Percentiles rank a stretch among this genome's conserved stretches.
Conservation (phyloP, 2,797 vertebrate genomes). For the Sus cebifrons region DNA sequence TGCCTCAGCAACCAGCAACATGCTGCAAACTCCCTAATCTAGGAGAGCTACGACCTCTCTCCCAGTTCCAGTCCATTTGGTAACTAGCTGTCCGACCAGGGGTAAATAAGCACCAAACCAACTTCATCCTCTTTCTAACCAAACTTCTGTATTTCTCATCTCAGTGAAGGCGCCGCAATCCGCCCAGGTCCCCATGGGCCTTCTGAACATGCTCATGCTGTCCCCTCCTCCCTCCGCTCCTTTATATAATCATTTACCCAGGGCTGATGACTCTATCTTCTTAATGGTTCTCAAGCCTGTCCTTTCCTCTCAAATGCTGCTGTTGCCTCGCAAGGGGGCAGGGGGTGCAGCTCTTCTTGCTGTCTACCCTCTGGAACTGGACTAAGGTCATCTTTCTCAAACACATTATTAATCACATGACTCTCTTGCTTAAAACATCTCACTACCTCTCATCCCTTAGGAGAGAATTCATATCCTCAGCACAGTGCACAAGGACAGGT, state of each 20-base stretch:
- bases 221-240: background rate
- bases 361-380: background rate
- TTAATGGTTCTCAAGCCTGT: background rate
- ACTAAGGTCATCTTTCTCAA: background rate
- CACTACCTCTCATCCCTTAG: background rate
- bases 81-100: background rate
- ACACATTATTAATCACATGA: background rate
- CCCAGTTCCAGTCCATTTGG: background rate
- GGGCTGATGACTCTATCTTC: background rate
- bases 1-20: background rate
- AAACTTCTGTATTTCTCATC: background rate
- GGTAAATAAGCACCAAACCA: background rate
- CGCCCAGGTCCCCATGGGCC: background rate
- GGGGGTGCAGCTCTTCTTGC: background rate
- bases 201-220: fast-evolving
- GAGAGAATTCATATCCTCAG: background rate
- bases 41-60: background rate
- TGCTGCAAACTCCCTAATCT: background rate
- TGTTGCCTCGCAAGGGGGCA: background rate
- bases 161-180: no score
- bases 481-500: background rate
- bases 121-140: background rate
- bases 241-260: background rate
- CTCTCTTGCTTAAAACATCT: background rate
- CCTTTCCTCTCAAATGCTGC: background rate